Base-by-base conservation (phyloP, 2,888 invertebrate genomes). In the Caenorhabditis macrosperma region DNA sequence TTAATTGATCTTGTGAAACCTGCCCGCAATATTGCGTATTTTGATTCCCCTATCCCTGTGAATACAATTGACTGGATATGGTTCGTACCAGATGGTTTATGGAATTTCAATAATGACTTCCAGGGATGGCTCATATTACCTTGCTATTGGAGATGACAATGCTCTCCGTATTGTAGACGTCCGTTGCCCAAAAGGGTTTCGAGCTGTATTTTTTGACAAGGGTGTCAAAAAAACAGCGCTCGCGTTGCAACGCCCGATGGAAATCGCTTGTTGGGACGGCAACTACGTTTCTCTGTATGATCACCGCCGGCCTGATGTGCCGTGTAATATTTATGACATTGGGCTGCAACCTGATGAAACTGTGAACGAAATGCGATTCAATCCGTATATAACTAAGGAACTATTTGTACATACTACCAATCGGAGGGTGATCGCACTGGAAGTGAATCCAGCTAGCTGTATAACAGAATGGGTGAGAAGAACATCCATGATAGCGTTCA, bases 21-120 rank as follows among this genome's bases (percentile, higher is more conserved):
- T 20, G 24, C 54, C 15, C 28, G 64, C 6, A 55, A 48, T 24
- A 28, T 80, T 15, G 75, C 52, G 7, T 33, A 55, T 20, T 80
- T 55, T 48, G 75, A 80, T n/a, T 66, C 75, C 0, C 6, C 2
- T 9, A 28, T 6, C 10, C 54, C 61, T 50, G 46, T 80, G 1
- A 69, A 69, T 55, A 66, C 75, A 6, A 52, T 69, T 30, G 59
- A 60, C 6, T 80, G 80, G 80, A 57, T 72, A 22, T 74, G 71
- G 77, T 76, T n/a, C n/a, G n/a, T n/a, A n/a, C n/a, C n/a, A 44
- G 7, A 64, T 44, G 24, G 24, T 60, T 22, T 6, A 46, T 46
- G 2, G 28, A 44, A 33, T 35, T 52, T 22, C 20, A 35, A 54
- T 20, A 3, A 1, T 24, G 15, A 28, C 30, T 28, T 67, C 48